Evolutionary conservation across 2,797 vertebrate species (phyloP), one percentile per base, ranked within the genome.

Genomic region (Siniperca obscura): DNA sequence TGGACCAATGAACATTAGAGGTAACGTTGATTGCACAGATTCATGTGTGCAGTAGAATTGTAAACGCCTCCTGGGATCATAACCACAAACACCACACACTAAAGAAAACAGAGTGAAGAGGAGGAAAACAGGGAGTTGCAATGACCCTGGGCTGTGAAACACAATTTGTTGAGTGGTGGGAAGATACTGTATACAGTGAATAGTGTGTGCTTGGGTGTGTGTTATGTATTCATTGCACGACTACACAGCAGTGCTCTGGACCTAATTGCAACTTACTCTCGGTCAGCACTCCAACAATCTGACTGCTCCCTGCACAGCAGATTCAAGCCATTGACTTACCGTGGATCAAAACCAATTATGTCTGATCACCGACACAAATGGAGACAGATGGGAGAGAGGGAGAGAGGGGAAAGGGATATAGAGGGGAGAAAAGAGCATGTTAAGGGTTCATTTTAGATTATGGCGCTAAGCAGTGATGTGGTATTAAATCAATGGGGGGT

Each of bases 261-360:
- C 84, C 85, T 91, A 79, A 92, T 90, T 78, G 77, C 69, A 72
- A 50, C 57, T 88, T 83, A 78, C 78, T 85, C 76, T 72, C 62
- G 77, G 85, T 92, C 82, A 90, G 85, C 80, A 81, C 86, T 87
- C 74, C 65, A 85, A 80, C 84, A 40, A 83, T 77, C 79, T 74
- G 44, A 76, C 70, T 53, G 78, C 78, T 87, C 78, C 76, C 76
- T 19, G 86, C 86, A 50, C 87, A 68, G 83, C 86, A 84, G 83
- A 92, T 82, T 82, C 74, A 71, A 89, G 83, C 75, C 74, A 90
- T 86, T 46, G 83, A 92, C 87, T 85, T 50, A 72, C 22, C 76
- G 83, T 55, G 76, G 86, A 92, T 94, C 86, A 91, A 91, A 93
- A 84, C 71, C 88, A 93, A 91, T 92, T 88, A 92, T 13, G 71